Conservation (phyloP, 2,797 vertebrate species). For the Hemitrygon akajei region DNA sequence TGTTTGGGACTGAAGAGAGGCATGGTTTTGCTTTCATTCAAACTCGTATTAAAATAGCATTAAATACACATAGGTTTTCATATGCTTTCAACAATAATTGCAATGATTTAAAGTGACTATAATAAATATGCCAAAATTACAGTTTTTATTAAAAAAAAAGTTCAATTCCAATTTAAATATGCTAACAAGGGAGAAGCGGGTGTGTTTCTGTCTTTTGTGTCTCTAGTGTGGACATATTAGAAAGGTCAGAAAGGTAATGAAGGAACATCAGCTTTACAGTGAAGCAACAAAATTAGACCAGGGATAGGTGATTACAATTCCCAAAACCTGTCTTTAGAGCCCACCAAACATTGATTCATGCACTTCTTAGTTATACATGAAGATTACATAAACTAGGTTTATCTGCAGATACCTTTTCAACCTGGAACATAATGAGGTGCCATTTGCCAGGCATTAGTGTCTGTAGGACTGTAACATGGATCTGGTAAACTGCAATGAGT, state of each 20-base stretch:
- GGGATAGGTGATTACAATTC: background rate
- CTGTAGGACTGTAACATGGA: too few relatives aligned
- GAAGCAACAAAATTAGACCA: background rate
- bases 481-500: too few relatives aligned
- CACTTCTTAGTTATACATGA: background rate
- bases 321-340: background rate
- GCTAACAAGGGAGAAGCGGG: background rate
- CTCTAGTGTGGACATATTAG: background rate
- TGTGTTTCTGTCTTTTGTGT: too few relatives aligned
- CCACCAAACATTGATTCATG: background rate
- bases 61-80: background rate
- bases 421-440: background rate
- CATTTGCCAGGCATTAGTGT: too few relatives aligned
- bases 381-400: background rate
- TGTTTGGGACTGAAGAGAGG: constrained; percentile 27
- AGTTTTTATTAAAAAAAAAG: background rate
- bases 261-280: background rate
- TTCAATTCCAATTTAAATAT: background rate
- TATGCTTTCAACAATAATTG: background rate
- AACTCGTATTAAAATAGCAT: constrained; percentile 18
- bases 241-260: background rate
- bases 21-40: constrained; percentile 29
- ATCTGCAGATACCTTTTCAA: background rate
- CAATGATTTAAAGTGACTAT: background rate
- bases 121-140: background rate